Percentiles rank a stretch among this genome's conserved stretches.
These are phyloP conservation scores for Rhinichthys klamathensis DNA, from an alignment of 2,113 vertebrate genomes.

Conservation along the genomic window DNA sequence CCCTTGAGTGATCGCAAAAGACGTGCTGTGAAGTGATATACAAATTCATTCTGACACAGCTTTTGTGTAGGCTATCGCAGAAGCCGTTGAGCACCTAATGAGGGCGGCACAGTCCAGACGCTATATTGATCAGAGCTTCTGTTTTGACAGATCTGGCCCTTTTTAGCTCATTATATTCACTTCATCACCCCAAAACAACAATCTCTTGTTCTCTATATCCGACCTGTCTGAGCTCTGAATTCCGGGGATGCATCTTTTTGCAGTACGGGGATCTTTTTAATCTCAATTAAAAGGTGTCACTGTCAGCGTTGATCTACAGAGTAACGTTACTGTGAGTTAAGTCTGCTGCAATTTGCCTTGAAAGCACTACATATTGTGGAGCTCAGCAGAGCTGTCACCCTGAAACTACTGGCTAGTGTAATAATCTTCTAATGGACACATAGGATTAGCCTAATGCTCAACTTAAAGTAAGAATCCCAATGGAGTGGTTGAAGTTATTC, in stretches of 20 bases:
- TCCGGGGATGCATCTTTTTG: constrained; percentile 30
- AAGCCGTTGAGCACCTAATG: neutral
- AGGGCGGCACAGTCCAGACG: neutral
- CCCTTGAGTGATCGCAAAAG: neutral
- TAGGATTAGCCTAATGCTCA: constrained; percentile 69
- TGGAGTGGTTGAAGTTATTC: neutral
- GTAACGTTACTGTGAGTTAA: constrained; percentile 51
- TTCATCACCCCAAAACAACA: neutral
- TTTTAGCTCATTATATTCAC: neutral
- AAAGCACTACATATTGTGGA: constrained; percentile 70
- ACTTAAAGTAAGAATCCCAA: constrained; percentile 24
- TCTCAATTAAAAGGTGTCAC: constrained; percentile 71
- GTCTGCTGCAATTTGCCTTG: constrained; percentile 67
- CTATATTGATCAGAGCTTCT: constrained; percentile 11
- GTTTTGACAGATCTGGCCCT: constrained; percentile 1
- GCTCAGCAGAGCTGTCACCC: constrained; percentile 75
- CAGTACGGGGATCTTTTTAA: constrained; percentile 59
- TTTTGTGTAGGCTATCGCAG: neutral
- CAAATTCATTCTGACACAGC: neutral
- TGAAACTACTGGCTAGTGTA: constrained; percentile 70
- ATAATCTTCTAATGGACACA: constrained; percentile 73
- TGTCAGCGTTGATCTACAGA: constrained; percentile 70
- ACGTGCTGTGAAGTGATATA: neutral
- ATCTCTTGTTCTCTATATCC: neutral
- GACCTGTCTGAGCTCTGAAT: neutral